Conservation (phyloP, 2,797 vertebrate genomes). For the Cottoperca gobio region DNA sequence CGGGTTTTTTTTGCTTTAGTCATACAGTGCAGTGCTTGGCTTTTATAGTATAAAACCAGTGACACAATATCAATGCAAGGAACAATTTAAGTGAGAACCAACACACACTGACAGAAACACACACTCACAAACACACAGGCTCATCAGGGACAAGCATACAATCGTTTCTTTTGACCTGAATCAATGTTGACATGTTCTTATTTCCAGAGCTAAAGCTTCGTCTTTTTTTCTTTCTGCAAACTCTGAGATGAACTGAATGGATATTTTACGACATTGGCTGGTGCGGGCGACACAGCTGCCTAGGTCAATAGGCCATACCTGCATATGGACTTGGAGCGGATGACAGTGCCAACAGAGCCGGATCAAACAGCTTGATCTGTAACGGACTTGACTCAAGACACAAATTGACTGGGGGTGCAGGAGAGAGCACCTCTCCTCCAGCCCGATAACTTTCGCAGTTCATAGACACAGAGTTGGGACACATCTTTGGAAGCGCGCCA, state of each 20-base stretch:
- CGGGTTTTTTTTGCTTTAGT: conserved; percentile 6
- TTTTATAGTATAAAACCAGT: conserved; percentile 19
- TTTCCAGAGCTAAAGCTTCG: conserved; percentile 57
- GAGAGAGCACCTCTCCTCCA: conserved; percentile 49
- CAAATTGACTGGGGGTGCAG: conserved; percentile 67
- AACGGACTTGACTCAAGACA: conserved; percentile 72
- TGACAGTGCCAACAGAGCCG: conserved; percentile 47
- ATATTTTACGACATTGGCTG: conserved; percentile 49
- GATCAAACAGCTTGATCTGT: conserved; percentile 79
- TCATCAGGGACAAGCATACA: conserved; percentile 53
- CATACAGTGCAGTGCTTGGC: conserved; percentile 1
- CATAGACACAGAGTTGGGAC: conserved; percentile 58
- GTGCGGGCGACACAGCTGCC: conserved; percentile 54
- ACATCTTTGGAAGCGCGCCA: conserved; percentile 67
- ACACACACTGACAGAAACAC: conserved; percentile 35
- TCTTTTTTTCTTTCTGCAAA: conserved; percentile 13
- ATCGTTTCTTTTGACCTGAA: conserved; percentile 63
- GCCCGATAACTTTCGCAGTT: conserved; percentile 76
- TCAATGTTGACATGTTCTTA: conserved; percentile 75
- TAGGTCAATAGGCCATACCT: conserved; percentile 75
- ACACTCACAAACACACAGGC: conserved; percentile 39
- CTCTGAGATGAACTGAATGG: conserved; percentile 61
- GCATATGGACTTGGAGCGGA: conserved; percentile 63
- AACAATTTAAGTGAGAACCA: conserved; percentile 32
- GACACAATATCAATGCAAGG: conserved; percentile 23